A percentile compares a stretch with the other conserved stretches of the same genome.
Evolutionary conservation across 2,797 vertebrate genomes (phyloP).

Genomic region (Anguilla marmorata): DNA sequence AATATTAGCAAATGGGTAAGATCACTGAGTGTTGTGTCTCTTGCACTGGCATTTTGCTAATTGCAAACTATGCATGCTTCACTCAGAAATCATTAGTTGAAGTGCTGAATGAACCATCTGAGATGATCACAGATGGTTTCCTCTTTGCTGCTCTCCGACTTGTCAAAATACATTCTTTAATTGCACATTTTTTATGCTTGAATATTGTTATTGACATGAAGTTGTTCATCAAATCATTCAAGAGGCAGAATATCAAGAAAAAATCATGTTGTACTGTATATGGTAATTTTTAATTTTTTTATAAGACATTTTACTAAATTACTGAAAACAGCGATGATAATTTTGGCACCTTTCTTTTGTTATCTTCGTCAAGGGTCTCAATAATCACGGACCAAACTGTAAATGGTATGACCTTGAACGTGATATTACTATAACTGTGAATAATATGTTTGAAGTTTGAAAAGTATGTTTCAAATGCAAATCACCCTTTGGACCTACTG

Average conservation of each 20-base stretch:
- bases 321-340: too few species aligned
- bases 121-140: not conserved
- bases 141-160: not conserved
- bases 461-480: not conserved
- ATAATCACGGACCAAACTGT: not conserved
- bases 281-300: too few species aligned
- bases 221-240: not conserved
- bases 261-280: not conserved
- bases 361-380: not conserved
- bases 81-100: not conserved
- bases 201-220: not conserved
- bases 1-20: not conserved
- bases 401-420: not conserved
- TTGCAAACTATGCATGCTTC: not conserved
- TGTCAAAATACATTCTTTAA: not conserved
- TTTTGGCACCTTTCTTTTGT: not conserved
- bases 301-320: too few species aligned
- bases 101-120: not conserved
- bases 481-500: not conserved
- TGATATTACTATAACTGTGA: not conserved
- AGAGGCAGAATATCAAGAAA: not conserved
- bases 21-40: not conserved
- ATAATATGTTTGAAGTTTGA: not conserved
- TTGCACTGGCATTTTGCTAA: not conserved
- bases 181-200: not conserved